These are phyloP conservation scores for Platyrinchus mystaceus DNA, from an alignment of 2,797 vertebrate species.

Conservation along the genomic window DNA sequence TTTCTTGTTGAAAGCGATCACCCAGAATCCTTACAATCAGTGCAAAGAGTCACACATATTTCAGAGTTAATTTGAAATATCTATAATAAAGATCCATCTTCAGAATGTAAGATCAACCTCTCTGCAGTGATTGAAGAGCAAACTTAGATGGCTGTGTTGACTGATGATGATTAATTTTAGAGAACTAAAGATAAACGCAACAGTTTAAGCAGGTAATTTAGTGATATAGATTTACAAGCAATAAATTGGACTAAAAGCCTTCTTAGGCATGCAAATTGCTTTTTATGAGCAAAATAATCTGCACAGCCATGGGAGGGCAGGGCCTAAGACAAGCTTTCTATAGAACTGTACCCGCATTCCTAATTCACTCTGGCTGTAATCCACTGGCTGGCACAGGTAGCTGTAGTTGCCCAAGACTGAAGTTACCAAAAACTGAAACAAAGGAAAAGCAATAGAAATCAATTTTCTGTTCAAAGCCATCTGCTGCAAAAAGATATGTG, in stretches of 20 bases:
- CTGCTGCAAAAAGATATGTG: not conserved
- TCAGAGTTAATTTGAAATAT: not conserved
- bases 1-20: not conserved
- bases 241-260: not conserved
- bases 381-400: constrained; percentile 77
- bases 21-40: not conserved
- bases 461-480: not conserved
- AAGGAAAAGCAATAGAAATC: not conserved
- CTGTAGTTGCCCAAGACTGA: constrained; percentile 77
- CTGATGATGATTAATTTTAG: not conserved
- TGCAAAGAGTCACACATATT: not conserved
- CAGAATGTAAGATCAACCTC: not conserved
- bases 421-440: constrained; percentile 75
- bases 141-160: not conserved
- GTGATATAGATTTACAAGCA: not conserved
- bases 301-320: not conserved
- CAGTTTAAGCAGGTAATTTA: not conserved
- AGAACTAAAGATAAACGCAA: not conserved
- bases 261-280: not conserved
- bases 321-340: not conserved
- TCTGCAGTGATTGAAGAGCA: not conserved
- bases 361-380: constrained; percentile 70
- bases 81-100: not conserved
- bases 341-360: constrained; percentile 64
- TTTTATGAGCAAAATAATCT: not conserved